Conservation (phyloP, 2,888 invertebrate genomes). For the Eugnorisma glareosa region DNA sequence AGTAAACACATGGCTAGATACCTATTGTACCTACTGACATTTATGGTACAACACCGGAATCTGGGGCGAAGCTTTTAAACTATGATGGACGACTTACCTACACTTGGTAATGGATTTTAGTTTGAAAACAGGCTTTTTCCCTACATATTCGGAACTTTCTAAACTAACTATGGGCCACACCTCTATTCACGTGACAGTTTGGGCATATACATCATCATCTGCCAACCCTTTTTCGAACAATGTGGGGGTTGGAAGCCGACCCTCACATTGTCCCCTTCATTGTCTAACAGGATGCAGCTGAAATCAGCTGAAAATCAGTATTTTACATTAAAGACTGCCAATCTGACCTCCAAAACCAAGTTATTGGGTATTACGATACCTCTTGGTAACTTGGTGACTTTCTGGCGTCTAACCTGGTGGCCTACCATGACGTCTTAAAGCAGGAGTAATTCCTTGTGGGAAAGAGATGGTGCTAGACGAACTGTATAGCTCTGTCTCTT, state of each 20-base stretch:
- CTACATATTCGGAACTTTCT: slow-evolving; percentile 14
- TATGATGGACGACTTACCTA: slow-evolving; percentile 47
- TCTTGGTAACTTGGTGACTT: not conserved
- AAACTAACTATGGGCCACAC: not conserved
- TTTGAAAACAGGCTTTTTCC: slow-evolving; percentile 9
- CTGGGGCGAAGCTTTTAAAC: slow-evolving; percentile 55
- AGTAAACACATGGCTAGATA: not conserved
- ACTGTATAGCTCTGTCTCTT: no score
- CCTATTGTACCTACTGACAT: slow-evolving; percentile 16
- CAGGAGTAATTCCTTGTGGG: no score
- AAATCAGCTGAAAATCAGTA: not conserved
- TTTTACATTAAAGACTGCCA: not conserved
- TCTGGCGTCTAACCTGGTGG: not conserved
- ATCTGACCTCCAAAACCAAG: not conserved
- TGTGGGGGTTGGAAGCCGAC: not conserved
- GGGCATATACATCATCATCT: not conserved
- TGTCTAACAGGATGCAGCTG: not conserved
- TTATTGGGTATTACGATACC: no score
- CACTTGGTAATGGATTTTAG: slow-evolving; percentile 36
- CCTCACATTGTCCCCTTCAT: no score
- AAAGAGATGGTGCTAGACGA: no score
- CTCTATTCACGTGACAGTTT: not conserved
- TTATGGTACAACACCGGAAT: slow-evolving; percentile 27
- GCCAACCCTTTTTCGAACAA: not conserved
- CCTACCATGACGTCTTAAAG: no score